phyloP scores from a whole-genome alignment of 2,113 vertebrate genomes.

The Onychorhynchus coronatus region DNA sequence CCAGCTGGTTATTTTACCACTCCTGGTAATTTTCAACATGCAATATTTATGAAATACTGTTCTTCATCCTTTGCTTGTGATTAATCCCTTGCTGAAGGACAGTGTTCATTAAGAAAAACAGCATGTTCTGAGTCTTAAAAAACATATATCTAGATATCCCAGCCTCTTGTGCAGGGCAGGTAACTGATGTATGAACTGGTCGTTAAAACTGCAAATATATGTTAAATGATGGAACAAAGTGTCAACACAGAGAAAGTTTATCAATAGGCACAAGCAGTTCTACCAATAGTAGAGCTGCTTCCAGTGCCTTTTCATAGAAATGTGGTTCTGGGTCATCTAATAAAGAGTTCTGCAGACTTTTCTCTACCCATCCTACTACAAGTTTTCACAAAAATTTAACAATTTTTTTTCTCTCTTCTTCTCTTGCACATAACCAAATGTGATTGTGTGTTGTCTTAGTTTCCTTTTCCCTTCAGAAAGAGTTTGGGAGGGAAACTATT shows the following conservation, averaged over 20 bases:
- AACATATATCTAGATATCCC: neutral
- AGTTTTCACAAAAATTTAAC: neutral
- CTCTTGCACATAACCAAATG: neutral
- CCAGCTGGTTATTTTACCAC: neutral
- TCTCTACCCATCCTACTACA: neutral
- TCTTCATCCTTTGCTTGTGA: neutral
- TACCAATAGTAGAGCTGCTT: rapidly evolving
- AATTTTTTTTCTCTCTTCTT: neutral
- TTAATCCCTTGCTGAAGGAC: neutral
- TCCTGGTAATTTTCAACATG: neutral
- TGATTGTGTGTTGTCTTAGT: neutral
- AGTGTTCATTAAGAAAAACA: neutral
- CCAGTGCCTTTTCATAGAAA: neutral
- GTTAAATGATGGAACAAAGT: neutral
- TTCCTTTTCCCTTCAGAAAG: neutral
- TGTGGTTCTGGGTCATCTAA: neutral
- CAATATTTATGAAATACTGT: neutral
- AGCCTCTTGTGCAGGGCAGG: neutral
- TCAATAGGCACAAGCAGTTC: neutral
- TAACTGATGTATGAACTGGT: neutral
- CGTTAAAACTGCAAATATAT: neutral
- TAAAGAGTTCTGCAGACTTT: neutral
- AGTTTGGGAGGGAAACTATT: neutral
- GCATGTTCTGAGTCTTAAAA: neutral
- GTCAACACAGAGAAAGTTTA: neutral